A percentile compares a stretch with the other conserved stretches of the same genome.
Evolutionary conservation across 2,888 invertebrate species (phyloP).

Genomic region (Microplitis deprimator): DNA sequence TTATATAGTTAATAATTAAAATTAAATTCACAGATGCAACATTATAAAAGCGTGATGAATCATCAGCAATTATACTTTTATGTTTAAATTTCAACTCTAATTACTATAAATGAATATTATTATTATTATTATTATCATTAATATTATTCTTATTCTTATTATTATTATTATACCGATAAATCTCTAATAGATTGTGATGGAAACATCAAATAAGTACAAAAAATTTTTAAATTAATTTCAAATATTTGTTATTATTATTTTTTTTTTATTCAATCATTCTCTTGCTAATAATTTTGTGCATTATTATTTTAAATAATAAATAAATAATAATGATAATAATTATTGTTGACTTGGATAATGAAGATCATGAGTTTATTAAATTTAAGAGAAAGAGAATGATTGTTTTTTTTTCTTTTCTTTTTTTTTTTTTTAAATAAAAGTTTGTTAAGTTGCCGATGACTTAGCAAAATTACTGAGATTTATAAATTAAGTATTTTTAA

Average conservation of each 20-base stretch:
- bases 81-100: neutral
- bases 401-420: too few relatives aligned
- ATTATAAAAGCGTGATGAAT: neutral
- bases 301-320: neutral
- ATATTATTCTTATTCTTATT: neutral
- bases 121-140: neutral
- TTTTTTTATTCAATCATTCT: neutral
- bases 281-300: neutral
- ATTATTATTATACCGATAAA: neutral
- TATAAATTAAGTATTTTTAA: too few relatives aligned
- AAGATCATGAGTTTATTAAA: neutral
- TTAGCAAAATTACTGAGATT: too few relatives aligned
- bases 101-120: neutral
- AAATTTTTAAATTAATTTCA: neutral
- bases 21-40: neutral
- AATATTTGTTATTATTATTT: too few relatives aligned
- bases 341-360: neutral
- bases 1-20: neutral
- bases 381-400: neutral
- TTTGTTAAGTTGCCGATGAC: too few relatives aligned
- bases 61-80: neutral
- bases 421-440: too few relatives aligned
- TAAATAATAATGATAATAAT: neutral
- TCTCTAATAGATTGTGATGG: neutral
- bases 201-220: neutral